These are phyloP conservation scores for Semaprochilodus insignis DNA, from an alignment of 2,797 vertebrate genomes.

Conservation along the genomic window DNA sequence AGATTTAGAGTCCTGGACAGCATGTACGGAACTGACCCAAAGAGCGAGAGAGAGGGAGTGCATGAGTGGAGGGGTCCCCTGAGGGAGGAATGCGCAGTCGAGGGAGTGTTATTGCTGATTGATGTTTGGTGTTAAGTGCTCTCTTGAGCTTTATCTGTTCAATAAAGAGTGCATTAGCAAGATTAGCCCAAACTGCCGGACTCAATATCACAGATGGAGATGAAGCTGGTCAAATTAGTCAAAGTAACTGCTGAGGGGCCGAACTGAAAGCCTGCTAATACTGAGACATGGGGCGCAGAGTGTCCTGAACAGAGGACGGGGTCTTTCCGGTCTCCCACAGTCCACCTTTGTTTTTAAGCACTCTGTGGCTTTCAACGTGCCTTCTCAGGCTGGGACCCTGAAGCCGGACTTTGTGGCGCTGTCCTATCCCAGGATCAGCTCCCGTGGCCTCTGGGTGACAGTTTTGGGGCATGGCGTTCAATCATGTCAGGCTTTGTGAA, in stretches of 20 bases:
- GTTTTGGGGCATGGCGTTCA: slow-evolving; percentile 65
- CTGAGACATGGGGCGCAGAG: slow-evolving; percentile 51
- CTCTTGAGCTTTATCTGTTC: slow-evolving; percentile 40
- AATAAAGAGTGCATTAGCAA: slow-evolving; percentile 50
- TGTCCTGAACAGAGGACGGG: slow-evolving; percentile 57
- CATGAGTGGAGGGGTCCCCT: neutral
- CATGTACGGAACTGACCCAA: neutral
- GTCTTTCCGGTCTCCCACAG: slow-evolving; percentile 60
- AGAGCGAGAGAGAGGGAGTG: neutral
- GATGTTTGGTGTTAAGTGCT: slow-evolving; percentile 44
- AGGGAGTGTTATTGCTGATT: slow-evolving; percentile 57
- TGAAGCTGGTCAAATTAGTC: neutral
- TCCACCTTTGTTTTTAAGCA: slow-evolving; percentile 68
- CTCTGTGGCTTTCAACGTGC: slow-evolving; percentile 70
- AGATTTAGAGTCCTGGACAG: slow-evolving; percentile 57
- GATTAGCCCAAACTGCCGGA: slow-evolving; percentile 21
- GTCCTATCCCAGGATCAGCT: slow-evolving; percentile 37
- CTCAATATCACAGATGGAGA: slow-evolving; percentile 35
- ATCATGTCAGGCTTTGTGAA: slow-evolving; percentile 61
- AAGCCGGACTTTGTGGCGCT: slow-evolving; percentile 58
- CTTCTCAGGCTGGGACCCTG: slow-evolving; percentile 67
- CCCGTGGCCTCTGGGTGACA: slow-evolving; percentile 61
- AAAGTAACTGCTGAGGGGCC: neutral
- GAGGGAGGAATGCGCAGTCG: slow-evolving; percentile 36
- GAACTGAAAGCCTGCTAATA: slow-evolving; percentile 41